Conservation (phyloP, 2,113 vertebrate genomes). For the Spilogale gracilis region DNA sequence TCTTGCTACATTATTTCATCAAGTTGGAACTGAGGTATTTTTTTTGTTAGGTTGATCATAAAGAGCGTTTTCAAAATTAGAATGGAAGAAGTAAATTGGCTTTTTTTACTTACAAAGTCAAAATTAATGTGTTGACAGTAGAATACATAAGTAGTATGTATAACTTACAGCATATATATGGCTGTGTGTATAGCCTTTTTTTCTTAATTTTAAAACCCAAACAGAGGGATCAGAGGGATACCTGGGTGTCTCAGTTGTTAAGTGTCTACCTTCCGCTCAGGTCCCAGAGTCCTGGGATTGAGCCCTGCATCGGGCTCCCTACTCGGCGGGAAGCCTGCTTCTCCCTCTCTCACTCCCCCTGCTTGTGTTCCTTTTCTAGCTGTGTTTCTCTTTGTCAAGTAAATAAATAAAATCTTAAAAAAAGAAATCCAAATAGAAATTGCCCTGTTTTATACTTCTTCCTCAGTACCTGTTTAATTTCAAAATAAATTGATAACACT, state of each 20-base stretch:
- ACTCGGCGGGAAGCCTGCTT: too few relatives aligned
- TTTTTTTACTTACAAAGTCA: constrained; percentile 19
- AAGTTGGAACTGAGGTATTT: not conserved
- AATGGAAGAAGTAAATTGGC: not conserved
- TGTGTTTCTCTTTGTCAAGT: too few relatives aligned
- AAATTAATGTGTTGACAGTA: constrained; percentile 24
- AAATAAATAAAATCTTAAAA: too few relatives aligned
- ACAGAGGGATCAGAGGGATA: not conserved
- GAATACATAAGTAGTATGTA: not conserved
- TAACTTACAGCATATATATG: not conserved
- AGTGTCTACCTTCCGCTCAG: too few relatives aligned
- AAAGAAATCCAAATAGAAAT: not conserved
- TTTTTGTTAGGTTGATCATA: not conserved
- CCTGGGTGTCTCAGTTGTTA: too few relatives aligned
- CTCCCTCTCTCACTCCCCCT: too few relatives aligned
- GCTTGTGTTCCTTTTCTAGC: too few relatives aligned
- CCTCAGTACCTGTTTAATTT: constrained; percentile 25
- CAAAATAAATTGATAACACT: constrained; percentile 7
- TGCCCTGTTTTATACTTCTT: not conserved
- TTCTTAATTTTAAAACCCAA: not conserved
- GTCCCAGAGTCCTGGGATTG: too few relatives aligned
- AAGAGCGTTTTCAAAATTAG: constrained; percentile 1
- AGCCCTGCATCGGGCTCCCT: too few relatives aligned
- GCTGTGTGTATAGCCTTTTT: not conserved
- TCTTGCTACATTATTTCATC: not conserved